Conservation (phyloP, 53 echinoderm and acorn worm species). For the Holothuria leucospilota region DNA sequence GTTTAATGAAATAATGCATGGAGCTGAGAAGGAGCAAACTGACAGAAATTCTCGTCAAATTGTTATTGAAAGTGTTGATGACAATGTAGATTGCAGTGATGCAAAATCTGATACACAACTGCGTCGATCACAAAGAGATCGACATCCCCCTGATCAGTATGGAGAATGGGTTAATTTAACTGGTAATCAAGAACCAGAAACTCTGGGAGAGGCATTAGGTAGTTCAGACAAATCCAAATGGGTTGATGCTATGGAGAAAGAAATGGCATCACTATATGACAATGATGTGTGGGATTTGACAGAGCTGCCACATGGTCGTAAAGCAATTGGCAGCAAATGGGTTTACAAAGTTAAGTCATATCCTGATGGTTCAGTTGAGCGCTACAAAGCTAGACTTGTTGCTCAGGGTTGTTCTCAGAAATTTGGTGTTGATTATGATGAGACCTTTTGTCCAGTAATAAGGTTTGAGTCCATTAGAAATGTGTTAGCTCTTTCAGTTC, state of each 20-base stretch:
- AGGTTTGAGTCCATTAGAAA: conserved; percentile 15
- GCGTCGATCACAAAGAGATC: conserved; percentile 17
- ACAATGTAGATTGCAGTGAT: background rate
- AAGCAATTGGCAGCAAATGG: conserved; percentile 23
- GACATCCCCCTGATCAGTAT: background rate
- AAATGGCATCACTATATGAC: background rate
- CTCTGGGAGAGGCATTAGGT: background rate
- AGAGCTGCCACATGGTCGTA: background rate
- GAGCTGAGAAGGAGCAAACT: background rate
- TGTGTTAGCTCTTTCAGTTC: too few relatives aligned
- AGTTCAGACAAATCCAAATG: background rate
- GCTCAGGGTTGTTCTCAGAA: too few relatives aligned
- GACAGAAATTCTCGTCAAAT: background rate
- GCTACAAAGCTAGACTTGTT: conserved; percentile 29
- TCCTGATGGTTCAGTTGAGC: conserved; percentile 22
- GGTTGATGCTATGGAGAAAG: conserved; percentile 22
- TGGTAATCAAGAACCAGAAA: background rate
- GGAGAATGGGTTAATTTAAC: conserved; percentile 4
- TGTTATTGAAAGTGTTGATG: background rate
- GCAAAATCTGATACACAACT: background rate
- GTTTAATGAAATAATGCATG: background rate
- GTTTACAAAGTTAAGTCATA: conserved; percentile 1
- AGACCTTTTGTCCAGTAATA: conserved; percentile 8
- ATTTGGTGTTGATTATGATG: too few relatives aligned
- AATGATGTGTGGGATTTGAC: conserved; percentile 21